Percentiles rank a stretch among this genome's conserved stretches.
These are phyloP conservation scores for Diabrotica undecimpunctata DNA, from an alignment of 1,140 invertebrate species.

Conservation along the genomic window DNA sequence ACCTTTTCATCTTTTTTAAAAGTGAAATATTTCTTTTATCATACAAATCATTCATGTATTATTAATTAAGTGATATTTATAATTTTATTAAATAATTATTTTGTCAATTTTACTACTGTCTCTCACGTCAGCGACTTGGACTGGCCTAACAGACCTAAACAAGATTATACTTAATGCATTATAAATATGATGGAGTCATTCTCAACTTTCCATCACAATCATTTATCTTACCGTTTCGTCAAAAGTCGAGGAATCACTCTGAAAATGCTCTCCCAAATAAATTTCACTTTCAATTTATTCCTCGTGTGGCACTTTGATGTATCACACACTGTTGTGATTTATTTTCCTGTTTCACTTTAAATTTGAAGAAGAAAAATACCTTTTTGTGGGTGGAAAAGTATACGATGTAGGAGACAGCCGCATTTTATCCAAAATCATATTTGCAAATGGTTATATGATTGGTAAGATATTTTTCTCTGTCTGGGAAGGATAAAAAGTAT, in stretches of 20 bases:
- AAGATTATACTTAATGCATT: slow-evolving; percentile 18
- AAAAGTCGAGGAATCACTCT: slow-evolving; percentile 13
- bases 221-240: slow-evolving; percentile 5
- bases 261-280: slow-evolving; percentile 8
- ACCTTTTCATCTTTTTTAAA: too few species aligned
- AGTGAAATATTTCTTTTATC: too few species aligned
- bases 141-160: neutral
- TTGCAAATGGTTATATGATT: neutral
- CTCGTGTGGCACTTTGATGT: slow-evolving; percentile 19
- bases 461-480: neutral
- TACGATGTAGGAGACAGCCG: neutral
- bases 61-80: too few species aligned
- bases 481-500: too few species aligned
- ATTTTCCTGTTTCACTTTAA: slow-evolving; percentile 10
- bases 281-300: slow-evolving; percentile 20
- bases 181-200: slow-evolving; percentile 18
- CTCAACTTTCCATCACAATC: slow-evolving; percentile 14
- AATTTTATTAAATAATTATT: too few species aligned
- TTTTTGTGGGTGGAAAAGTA: neutral
- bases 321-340: slow-evolving; percentile 18
- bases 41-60: too few species aligned
- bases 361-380: neutral
- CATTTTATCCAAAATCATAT: neutral
- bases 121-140: neutral
- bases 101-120: too few species aligned